Base-by-base conservation (phyloP, 2,888 invertebrate genomes). In the Ophion ellenae region DNA sequence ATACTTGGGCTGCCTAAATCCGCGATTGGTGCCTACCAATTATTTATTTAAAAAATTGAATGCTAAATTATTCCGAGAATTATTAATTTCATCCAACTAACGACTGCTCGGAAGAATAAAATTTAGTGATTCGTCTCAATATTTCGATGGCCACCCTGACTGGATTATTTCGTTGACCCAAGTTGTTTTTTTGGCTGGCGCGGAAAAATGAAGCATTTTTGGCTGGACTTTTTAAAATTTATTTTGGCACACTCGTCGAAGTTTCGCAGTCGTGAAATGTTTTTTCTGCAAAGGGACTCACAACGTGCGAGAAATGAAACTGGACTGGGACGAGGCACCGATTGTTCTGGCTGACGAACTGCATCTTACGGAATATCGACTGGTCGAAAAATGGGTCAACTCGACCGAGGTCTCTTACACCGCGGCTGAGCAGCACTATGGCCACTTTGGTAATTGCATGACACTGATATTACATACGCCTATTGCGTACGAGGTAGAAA, bases 361-460 rank as follows among this genome's bases (percentile, higher is more conserved):
- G 76, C 97, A 97, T 92, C 94, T 98, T 75, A 97, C 98, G 0
- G 98, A 98, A 93, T 98, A 97, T 92, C 95, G 96, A 63, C 94
- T 98, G 24, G 95, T 96, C 71, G 96, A 96, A 84, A 96, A 95
- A 90, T 97, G 96, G 96, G 96, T 96, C 0, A 97, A 97, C 91
- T 96, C 95, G 89, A 96, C 96, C 3, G 95, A 96, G 2, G 96
- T 96, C n/a, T 96, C 96, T 86, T 96, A 97, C 32, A 96, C 96
- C 91, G 94, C 96, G 36, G 95, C 95, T 82, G 96, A 96, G 90
- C 95, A 96, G 92, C 95, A 97, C 89, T 96, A 96, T 91, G 97
- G 97, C 47, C 97, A 97, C 94, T 96, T 96, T 91, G 96, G 97
- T 96, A 95, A 94, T 94, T 91, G 45, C 36, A 17, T 57, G 53